Evolutionary conservation across 2,797 vertebrate genomes (phyloP), one percentile per base, ranked within the genome.

Genomic region (Poecile montanus): DNA sequence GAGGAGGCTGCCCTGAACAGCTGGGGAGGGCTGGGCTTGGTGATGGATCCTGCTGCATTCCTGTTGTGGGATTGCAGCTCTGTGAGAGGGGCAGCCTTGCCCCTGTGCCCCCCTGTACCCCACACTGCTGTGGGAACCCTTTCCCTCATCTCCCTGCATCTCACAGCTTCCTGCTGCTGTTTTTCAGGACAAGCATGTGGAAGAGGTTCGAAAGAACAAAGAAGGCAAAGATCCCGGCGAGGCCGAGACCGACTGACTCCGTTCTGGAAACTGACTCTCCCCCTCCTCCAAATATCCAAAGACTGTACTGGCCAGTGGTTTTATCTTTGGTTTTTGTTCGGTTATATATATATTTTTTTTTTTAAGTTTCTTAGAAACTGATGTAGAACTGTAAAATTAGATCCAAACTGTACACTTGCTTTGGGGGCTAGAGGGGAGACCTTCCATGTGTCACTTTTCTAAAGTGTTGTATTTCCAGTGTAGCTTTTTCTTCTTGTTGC

Each of bases 151-250:
- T 40, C 38, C 38, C 5, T 1, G 14, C 11, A 2, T 15, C 40
- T 42, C 10, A 85, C 44, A 5, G 40, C 48, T 54, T 18, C 81
- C 71, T 54, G 51, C 66, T 83, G 62, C 70, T 93, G 56, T 21
- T 89, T 97, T 97, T 81, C 93, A 99, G 99, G 99, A 99, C 94
- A 99, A 99, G 98, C 99, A 99, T 77, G 78, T 99, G 17, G 99
- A 99, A 96, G 99, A 99, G 95, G 98, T 99, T 45, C 98, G 98
- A 98, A 99, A 99, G 98, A 99, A 99, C 97, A 99, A 99, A 98
- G 99, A 99, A 90, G 98, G 98, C 93, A 99, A 98, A 98, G 98
- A 98, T 88, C 98, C 98, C 2, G 97, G 89, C 16, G 98, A 98
- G 86, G 97, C 97, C 13, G 97, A 98, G 95, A 97, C 97, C 7